Base-by-base conservation (phyloP, 2,888 invertebrate species). In the Pyrochroa serraticornis region DNA sequence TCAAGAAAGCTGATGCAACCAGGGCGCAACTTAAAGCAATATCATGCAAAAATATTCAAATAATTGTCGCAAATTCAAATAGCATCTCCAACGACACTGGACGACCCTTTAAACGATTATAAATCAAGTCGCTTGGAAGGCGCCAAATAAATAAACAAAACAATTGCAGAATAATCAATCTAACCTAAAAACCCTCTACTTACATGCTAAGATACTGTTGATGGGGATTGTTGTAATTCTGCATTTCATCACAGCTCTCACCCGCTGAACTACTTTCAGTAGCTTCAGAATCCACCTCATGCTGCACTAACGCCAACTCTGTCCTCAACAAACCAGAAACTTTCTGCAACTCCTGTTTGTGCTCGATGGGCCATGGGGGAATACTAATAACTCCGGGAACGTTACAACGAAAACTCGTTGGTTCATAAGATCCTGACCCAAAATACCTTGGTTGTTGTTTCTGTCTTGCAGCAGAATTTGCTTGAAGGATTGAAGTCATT, bases 201-300 rank as follows among this genome's bases (percentile, higher is more conserved):
- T 80, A 93, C 93, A 93, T 89, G 54, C 90, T 83, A 79, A 92
- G 83, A 60, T 85, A 85, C 71, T 89, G 88, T 74, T 91, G 91
- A 72, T 87, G 86, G 44, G 86, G 83, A 80, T 92, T 92, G 77
- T 87, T 91, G 80, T 90, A 92, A 58, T 82, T 80, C 65, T 91
- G 87, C 81, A 89, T 87, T 78, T 96, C 95, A 82, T 96, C 95
- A 78, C 93, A 93, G 72, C 94, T 95, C 78, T 96, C 96, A 32
- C 93, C 95, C 48, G 95, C 96, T 9, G 95, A 95, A 73, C 95
- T 95, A 60, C 94, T 94, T 9, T 90, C 93, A 0, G 97, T 97
- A 33, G 93, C 95, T 81, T 97, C 96, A 1, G 95, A 94, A 79
- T 97, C 96, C 63, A 93, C 82, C 69, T 88, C 88, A 58, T 84